phyloP scores from a whole-genome alignment of 2,888 invertebrate species.

The Amblyteles armatorius region DNA sequence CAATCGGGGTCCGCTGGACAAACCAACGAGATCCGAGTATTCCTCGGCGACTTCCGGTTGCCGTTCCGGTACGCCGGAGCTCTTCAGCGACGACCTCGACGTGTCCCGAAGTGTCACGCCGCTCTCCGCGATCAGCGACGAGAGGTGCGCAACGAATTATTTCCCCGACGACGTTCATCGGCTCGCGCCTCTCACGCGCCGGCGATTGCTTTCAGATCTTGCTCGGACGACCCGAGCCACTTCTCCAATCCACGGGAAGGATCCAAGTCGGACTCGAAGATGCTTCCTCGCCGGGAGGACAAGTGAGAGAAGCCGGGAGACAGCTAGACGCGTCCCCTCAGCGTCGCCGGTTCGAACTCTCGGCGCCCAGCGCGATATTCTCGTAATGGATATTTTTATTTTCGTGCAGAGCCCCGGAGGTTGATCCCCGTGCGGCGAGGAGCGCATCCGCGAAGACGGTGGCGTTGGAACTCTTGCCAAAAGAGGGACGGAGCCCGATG shows the following conservation, averaged over 20 bases:
- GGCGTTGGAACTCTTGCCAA: conserved; percentile 60
- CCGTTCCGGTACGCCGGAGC: conserved; percentile 59
- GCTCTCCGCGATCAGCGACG: conserved; percentile 49
- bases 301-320: conserved; percentile 53
- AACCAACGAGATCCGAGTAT: conserved; percentile 70
- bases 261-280: conserved; percentile 71
- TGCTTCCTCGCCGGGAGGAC: conserved; percentile 41
- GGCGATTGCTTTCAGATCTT: conserved; percentile 54
- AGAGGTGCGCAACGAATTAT: conserved; percentile 52
- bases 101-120: conserved; percentile 58
- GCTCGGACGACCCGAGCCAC: conserved; percentile 31
- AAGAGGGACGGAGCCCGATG: conserved; percentile 45
- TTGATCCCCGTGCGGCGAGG: conserved; percentile 48
- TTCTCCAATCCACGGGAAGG: conserved; percentile 47
- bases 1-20: conserved; percentile 40
- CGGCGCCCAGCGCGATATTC: conserved; percentile 22
- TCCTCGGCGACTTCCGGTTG: conserved; percentile 69
- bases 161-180: background rate
- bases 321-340: background rate
- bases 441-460: conserved; percentile 67
- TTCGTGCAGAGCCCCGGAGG: conserved; percentile 51
- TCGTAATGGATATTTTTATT: conserved; percentile 45
- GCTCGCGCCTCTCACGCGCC: no score
- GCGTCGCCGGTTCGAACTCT: background rate
- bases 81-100: conserved; percentile 55